Evolutionary conservation across 2,113 vertebrate species (phyloP), one percentile per base, ranked within the genome.

Genomic region (Butorides virescens): DNA sequence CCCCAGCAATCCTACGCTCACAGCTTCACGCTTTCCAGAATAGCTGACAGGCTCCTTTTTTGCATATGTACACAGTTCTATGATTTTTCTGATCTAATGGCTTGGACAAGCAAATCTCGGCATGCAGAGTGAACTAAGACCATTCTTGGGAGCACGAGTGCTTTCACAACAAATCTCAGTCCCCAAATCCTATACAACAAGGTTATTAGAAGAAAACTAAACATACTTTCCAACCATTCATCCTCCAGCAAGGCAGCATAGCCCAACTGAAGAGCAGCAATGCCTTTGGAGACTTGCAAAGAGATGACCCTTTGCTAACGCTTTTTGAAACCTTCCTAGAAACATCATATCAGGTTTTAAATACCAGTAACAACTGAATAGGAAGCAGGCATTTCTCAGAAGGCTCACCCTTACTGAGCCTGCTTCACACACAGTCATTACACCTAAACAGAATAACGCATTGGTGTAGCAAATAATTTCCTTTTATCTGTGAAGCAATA

Each of bases 31-130:
- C 27, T 58, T 85, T 65, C 44, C 66, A 56, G 20, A 72, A 39
- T 0, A 66, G 36, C 0, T 77, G n/a, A 52, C 44, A 78, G 39
- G 36, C 14, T 82, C 14, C 10, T 36, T 70, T 66, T 74, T 12
- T 15, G 26, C 14, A 3, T 6, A 34, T 0, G 0, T 49, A 49
- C n/a, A 79, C 16, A 66, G 56, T 37, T 88, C 37, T 46, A 8
- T 3, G 42, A 7, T 27, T 65, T 67, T 59, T 88, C 58, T 49
- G 4, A 92, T n/a, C 32, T 73, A 67, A 76, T 5, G 29, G 50
- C 26, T 77, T 58, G 36, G 71, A 65, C 39, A 59, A 92, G 68
- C 44, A 58, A n/a, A 68, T 80, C 49, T 62, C 2, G 1, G 62
- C 46, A 34, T 25, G n/a, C 9, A 11, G 25, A 85, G 13, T 5